These are phyloP conservation scores for Phrynocephalus guinanensis DNA, from an alignment of 2,797 vertebrate species.

Conservation along the genomic window DNA sequence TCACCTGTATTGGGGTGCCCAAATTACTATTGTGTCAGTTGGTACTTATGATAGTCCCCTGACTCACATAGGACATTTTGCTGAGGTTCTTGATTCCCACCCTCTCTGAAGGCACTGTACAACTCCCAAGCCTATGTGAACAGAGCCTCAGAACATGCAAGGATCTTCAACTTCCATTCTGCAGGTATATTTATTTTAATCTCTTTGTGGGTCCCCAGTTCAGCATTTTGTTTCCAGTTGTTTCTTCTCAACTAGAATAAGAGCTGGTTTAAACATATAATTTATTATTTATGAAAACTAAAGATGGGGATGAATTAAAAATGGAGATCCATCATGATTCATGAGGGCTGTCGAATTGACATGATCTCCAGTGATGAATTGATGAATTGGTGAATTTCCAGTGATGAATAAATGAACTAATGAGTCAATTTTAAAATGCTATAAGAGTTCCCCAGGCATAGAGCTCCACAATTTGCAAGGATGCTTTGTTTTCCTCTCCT, in stretches of 20 bases:
- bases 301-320: too few species aligned
- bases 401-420: too few species aligned
- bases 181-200: background rate
- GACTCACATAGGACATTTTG: background rate
- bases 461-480: too few species aligned
- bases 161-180: background rate
- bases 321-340: too few species aligned
- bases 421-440: too few species aligned
- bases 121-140: background rate
- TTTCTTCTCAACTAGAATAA: background rate
- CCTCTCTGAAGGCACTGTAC: background rate
- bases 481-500: too few species aligned
- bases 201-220: background rate
- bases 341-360: too few species aligned
- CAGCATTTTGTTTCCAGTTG: background rate
- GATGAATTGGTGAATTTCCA: too few species aligned
- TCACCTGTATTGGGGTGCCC: too few species aligned
- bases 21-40: background rate
- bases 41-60: background rate
- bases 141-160: background rate
- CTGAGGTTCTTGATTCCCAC: background rate
- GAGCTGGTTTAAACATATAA: background rate
- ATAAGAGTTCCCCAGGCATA: too few species aligned
- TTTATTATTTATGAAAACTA: constrained; percentile 18
- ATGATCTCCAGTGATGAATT: too few species aligned